Evolutionary conservation across 1,140 invertebrate genomes (phyloP), one percentile per base, ranked within the genome.

Genomic region (Heliconius congener): DNA sequence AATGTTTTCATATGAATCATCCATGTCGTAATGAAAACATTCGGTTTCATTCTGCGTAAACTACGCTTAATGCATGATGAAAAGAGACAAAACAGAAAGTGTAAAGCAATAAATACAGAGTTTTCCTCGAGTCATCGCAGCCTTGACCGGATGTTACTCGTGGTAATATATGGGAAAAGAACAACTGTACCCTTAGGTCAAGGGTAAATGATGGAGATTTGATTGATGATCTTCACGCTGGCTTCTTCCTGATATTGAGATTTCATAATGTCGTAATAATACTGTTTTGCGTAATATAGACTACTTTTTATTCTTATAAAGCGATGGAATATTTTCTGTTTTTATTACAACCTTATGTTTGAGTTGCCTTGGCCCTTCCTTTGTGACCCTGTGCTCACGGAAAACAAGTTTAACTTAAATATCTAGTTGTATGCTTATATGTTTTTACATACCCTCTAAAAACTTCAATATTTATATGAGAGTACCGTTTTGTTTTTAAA

Each of bases 321-420:
- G 13, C 13, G 16, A 27, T 27, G 60, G 27, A 66, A 66, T 66
- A 66, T 66, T 66, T 66, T 66, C 60, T 66, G 23, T 66, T 66
- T 66, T 30, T 66, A 66, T 42, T 19, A 8, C 34, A 72, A 39
- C 71, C 52, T 76, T 76, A 71, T 71, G 39, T 79, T 75, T 73
- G 71, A 70, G 73, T 80, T 70, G 71, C 81, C 84, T 82, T 84
- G 82, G 84, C 83, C 83, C 87, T 86, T 85, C 79, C 77, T 81
- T 85, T 80, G 60, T 77, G 83, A 77, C 82, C 83, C 77, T 84
- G 79, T 73, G 78, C 77, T 87, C 85, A 86, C 81, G 86, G 83
- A 86, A 84, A 90, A 88, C 88, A 57, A 83, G 85, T 87, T 88
- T 83, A 57, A 75, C 77, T 77, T 66, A 74, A 73, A 74, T 76